phyloP scores from a whole-genome alignment of 2,113 vertebrate species.

The Lampris incognitus region DNA sequence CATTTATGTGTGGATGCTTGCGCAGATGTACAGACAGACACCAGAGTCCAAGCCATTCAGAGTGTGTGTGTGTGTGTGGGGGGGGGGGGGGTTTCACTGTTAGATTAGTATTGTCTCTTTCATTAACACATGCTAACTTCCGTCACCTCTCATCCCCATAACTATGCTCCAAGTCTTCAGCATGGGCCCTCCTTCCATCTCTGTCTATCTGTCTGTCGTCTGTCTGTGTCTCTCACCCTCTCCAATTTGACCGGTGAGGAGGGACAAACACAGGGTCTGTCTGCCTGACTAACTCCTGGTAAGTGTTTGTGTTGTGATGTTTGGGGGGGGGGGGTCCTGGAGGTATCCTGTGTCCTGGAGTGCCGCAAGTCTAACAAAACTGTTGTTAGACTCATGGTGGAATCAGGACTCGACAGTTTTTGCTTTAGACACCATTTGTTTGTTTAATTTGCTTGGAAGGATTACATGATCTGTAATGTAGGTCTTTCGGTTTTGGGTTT shows the following conservation, averaged over 20 bases:
- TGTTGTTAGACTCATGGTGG: background rate
- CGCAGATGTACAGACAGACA: too few relatives aligned
- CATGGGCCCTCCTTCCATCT: conserved; percentile 59
- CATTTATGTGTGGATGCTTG: too few relatives aligned
- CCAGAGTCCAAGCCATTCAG: background rate
- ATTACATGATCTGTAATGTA: too few relatives aligned
- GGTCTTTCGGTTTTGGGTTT: too few relatives aligned
- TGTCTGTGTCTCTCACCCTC: conserved; percentile 58
- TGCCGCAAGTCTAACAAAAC: conserved; percentile 26
- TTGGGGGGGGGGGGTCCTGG: background rate
- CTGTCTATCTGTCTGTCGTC: conserved; percentile 33
- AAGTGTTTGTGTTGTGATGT: conserved; percentile 58
- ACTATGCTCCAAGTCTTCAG: conserved; percentile 55
- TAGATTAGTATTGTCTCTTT: conserved; percentile 35
- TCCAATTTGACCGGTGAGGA: conserved; percentile 59
- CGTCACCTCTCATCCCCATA: conserved; percentile 48
- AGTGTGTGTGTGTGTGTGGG: background rate
- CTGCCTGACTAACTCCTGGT: conserved; percentile 50
- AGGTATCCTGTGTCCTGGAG: conserved; percentile 26
- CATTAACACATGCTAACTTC: conserved; percentile 75
- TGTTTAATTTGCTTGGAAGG: too few relatives aligned
- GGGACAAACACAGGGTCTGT: conserved; percentile 42
- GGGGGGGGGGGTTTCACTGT: conserved; percentile 15
- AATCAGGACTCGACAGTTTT: too few relatives aligned
- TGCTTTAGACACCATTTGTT: too few relatives aligned